These are phyloP conservation scores for Drosophila affinis DNA, from an alignment of 2,888 invertebrate genomes.

Conservation along the genomic window DNA sequence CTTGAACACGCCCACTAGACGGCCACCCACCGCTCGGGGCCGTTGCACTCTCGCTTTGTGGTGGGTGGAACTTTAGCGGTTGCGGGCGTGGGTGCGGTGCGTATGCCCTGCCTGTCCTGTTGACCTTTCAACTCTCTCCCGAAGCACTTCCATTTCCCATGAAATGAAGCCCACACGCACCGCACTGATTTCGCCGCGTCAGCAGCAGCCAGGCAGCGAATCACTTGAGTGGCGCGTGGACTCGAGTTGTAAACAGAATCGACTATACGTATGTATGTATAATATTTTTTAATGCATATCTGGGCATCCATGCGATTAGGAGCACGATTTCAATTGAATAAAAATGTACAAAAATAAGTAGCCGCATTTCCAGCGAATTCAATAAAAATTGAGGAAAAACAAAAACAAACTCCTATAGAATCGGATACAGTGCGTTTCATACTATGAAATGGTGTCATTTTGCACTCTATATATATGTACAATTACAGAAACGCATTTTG, in stretches of 20 bases:
- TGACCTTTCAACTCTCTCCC: not conserved
- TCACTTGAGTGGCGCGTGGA: conserved; percentile 69
- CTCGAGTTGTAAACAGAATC: conserved; percentile 37
- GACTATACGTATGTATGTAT: conserved; percentile 8
- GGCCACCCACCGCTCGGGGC: not conserved
- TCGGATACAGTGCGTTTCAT: not conserved
- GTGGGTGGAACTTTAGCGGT: not conserved
- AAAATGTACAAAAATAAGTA: conserved; percentile 40
- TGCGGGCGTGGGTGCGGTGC: not conserved
- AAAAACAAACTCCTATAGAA: not conserved
- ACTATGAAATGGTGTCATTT: not conserved
- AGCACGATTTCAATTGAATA: not conserved
- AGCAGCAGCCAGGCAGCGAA: conserved; percentile 26
- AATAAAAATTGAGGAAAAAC: conserved; percentile 64
- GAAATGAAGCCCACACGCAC: not conserved
- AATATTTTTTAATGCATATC: not conserved
- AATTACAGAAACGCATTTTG: no score
- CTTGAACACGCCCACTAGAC: conserved; percentile 17
- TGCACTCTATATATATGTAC: no score
- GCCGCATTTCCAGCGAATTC: conserved; percentile 53
- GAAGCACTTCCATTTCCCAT: no score
- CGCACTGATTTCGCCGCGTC: conserved; percentile 22
- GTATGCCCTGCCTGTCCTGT: conserved; percentile 2
- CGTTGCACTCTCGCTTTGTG: conserved; percentile 23
- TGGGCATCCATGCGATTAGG: not conserved